Base-by-base conservation (phyloP, 1,140 invertebrate genomes). In the Drosophila suzukii region DNA sequence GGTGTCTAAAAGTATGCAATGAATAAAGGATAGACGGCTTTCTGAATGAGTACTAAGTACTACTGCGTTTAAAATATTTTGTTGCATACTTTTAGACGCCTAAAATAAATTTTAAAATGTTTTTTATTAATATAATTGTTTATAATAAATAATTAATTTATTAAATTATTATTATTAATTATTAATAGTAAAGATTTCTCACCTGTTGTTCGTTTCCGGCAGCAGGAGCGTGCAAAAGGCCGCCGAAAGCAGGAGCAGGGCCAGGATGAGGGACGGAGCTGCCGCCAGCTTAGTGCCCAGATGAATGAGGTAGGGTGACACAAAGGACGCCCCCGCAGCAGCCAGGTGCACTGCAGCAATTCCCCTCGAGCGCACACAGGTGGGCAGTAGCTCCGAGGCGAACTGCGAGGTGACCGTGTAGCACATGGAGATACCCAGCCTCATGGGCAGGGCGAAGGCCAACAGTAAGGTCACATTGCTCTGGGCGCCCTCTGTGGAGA, bases 181-280 rank as follows among this genome's bases (percentile, higher is more conserved):
- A n/a, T n/a, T n/a, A n/a, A n/a, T n/a, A n/a, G 3, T 27, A 3
- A 20, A 17, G 15, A 20, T 46, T 20, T 17, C 79, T 56, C 30
- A 91, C 84, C 79, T 82, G 49, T 86, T 86, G n/a, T 89, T 83
- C 12, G 83, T 86, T 55, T 86, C 83, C 57, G 83, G 83, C 56
- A 86, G 51, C 55, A 83, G 30, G 0, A 86, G 54, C 5, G 79
- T 73, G 20, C 58, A 68, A 10, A 59, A 13, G 6, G 83, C 56
- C 4, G 72, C 84, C 0, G 51, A 17, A 11, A 86, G 50, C 1
- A 86, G 67, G 5, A 86, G 13, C n/a, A 46, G 24, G 0, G 84
- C 54, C 38, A 86, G 43, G 24, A 86, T 83, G 10, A 86, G 53
- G 4, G 83, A 78, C 6, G 83, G 84, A 10, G 66, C 84, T 0